Evolutionary conservation across 2,888 invertebrate species (phyloP).

Genomic region (Cephus runcator): DNA sequence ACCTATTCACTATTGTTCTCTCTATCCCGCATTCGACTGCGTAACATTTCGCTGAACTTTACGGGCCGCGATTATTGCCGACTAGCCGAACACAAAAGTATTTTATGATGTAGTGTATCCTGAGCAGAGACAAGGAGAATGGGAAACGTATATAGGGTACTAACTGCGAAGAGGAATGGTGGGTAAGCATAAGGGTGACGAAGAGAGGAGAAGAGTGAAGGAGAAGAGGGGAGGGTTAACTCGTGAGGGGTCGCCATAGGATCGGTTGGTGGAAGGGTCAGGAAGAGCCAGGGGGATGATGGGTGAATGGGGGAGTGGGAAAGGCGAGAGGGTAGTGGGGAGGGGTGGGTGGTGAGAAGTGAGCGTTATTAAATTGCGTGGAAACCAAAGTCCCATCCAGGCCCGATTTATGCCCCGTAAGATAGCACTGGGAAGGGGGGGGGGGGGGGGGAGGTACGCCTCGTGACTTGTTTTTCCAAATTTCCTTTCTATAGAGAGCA

Average conservation of each 20-base stretch:
- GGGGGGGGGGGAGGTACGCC: not conserved
- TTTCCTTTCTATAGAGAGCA: conserved; percentile 7
- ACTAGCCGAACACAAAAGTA: conserved; percentile 32
- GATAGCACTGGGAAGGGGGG: conserved; percentile 15
- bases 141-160: conserved; percentile 2
- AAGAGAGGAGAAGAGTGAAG: conserved; percentile 7
- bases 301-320: conserved; percentile 8
- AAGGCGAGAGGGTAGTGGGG: conserved; percentile 1
- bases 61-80: conserved; percentile 36
- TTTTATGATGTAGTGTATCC: conserved; percentile 32
- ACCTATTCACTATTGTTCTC: not conserved
- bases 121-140: conserved; percentile 17
- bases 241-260: no score
- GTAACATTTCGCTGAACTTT: conserved; percentile 38
- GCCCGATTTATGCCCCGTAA: conserved; percentile 33
- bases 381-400: conserved; percentile 35
- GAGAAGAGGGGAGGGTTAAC: no score
- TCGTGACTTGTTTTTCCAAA: conserved; percentile 17
- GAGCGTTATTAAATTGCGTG: conserved; percentile 41
- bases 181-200: conserved; percentile 12
- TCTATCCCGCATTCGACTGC: conserved; percentile 15
- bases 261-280: no score
- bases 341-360: conserved; percentile 10
- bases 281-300: conserved; percentile 2
- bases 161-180: conserved; percentile 13